Evolutionary conservation across 1,140 invertebrate species (phyloP).

Genomic region (Copidosoma floridanum): DNA sequence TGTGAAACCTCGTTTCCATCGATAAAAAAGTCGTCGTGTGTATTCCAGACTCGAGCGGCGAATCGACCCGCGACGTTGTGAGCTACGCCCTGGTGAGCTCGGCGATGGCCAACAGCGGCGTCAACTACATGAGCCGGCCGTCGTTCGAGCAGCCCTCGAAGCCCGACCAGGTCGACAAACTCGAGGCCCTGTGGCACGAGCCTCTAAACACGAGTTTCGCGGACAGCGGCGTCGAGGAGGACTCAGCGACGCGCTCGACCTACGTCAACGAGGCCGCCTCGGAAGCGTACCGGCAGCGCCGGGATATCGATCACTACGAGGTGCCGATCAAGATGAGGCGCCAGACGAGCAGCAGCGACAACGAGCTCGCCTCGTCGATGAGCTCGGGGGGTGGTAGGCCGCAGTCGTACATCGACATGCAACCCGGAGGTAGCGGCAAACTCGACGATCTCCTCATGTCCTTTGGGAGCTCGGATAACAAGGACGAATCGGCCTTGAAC

Average conservation of each 20-base stretch:
- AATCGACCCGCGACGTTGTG: constrained; percentile 4
- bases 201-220: not conserved
- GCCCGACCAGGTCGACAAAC: constrained; percentile 53
- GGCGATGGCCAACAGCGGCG: constrained; percentile 28
- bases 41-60: constrained; percentile 5
- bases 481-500: not conserved
- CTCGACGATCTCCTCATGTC: constrained; percentile 1
- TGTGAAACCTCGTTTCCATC: not conserved
- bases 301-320: constrained; percentile 47
- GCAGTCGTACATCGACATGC: constrained; percentile 59
- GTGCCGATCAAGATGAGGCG: constrained; percentile 55
- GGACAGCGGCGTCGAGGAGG: not conserved
- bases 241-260: constrained; percentile 28
- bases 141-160: constrained; percentile 46
- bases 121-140: constrained; percentile 50
- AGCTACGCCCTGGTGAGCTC: not conserved
- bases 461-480: not conserved
- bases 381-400: constrained; percentile 40
- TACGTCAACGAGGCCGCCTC: constrained; percentile 47
- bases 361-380: constrained; percentile 36
- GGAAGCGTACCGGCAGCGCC: constrained; percentile 30
- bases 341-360: constrained; percentile 46
- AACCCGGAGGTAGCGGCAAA: constrained; percentile 21
- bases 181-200: constrained; percentile 47
- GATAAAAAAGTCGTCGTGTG: no score